These are phyloP conservation scores for Acipenser ruthenus DNA, from an alignment of 2,797 vertebrate species.

Conservation along the genomic window DNA sequence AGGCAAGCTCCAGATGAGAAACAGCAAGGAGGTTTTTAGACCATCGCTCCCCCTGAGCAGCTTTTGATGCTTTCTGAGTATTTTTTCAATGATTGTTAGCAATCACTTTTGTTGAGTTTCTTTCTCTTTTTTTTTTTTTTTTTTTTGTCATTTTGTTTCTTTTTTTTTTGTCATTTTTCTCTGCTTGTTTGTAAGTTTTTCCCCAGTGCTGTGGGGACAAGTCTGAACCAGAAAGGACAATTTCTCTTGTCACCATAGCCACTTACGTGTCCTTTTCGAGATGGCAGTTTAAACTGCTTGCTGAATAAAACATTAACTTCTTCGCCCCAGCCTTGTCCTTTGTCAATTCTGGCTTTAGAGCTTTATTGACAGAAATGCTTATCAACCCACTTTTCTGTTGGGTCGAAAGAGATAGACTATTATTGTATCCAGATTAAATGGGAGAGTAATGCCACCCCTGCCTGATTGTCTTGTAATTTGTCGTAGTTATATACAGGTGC, in stretches of 20 bases:
- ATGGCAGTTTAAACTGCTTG: constrained; percentile 94
- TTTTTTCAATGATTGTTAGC: constrained; percentile 1
- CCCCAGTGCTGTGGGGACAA: constrained; percentile 90
- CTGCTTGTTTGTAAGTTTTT: constrained; percentile 63
- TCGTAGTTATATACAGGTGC: constrained; percentile 99
- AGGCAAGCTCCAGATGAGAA: too few species aligned
- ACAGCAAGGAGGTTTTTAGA: neutral
- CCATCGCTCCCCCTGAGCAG: neutral
- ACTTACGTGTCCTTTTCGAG: constrained; percentile 96
- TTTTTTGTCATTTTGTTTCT: constrained; percentile 9
- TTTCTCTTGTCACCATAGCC: constrained; percentile 98
- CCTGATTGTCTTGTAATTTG: constrained; percentile 99
- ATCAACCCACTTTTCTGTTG: constrained; percentile 84
- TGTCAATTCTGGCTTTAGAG: constrained; percentile 79
- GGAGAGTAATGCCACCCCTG: constrained; percentile 99
- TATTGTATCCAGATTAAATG: constrained; percentile 99
- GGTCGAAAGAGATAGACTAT: constrained; percentile 94
- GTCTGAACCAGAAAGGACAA: constrained; percentile 94
- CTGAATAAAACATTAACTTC: constrained; percentile 99
- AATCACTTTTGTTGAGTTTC: neutral
- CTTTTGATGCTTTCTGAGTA: neutral
- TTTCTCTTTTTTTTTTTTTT: neutral
- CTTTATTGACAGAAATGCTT: constrained; percentile 86
- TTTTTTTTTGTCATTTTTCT: constrained; percentile 14
- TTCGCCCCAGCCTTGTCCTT: constrained; percentile 79